A percentile compares a stretch with the other conserved stretches of the same genome.
Evolutionary conservation across 2,797 vertebrate genomes (phyloP).

Genomic region (Coregonus suidteri): DNA sequence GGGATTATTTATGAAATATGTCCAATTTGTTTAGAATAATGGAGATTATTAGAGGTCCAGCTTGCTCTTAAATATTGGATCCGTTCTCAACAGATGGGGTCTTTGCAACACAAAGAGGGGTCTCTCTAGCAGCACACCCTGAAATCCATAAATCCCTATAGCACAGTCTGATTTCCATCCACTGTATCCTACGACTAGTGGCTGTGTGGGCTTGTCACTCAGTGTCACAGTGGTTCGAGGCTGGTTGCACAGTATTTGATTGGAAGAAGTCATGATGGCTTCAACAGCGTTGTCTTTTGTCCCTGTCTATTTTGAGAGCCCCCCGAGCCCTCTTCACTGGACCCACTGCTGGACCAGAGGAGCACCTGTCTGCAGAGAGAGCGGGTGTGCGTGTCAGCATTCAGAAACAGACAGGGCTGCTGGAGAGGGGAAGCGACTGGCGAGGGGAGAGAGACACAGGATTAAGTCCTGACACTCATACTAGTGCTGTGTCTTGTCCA

Average conservation of each 20-base stretch:
- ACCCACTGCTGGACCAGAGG: background rate
- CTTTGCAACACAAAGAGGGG: background rate
- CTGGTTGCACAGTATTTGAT: background rate
- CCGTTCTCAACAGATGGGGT: background rate
- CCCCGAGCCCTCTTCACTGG: background rate
- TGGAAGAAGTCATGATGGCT: background rate
- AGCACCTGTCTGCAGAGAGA: background rate
- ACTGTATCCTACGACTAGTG: background rate
- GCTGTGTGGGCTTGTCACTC: constrained; percentile 1
- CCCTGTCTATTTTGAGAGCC: constrained; percentile 38
- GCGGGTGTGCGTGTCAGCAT: background rate
- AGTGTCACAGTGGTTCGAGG: background rate
- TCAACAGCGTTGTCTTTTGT: constrained; percentile 29
- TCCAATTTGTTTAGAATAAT: constrained; percentile 7
- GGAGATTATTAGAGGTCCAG: background rate
- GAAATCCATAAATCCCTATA: background rate
- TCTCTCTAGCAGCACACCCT: background rate
- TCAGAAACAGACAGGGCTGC: background rate
- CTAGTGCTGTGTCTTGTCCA: constrained; percentile 11
- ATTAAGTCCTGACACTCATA: constrained; percentile 22
- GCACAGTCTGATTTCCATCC: too few species aligned
- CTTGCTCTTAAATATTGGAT: too few species aligned
- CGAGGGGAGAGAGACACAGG: constrained; percentile 6
- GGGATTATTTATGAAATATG: constrained; percentile 25
- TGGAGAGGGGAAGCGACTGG: background rate